Percentiles rank a stretch among this genome's conserved stretches.
phyloP scores from a whole-genome alignment of 2,113 vertebrate genomes.

The Eublepharis macularius region DNA sequence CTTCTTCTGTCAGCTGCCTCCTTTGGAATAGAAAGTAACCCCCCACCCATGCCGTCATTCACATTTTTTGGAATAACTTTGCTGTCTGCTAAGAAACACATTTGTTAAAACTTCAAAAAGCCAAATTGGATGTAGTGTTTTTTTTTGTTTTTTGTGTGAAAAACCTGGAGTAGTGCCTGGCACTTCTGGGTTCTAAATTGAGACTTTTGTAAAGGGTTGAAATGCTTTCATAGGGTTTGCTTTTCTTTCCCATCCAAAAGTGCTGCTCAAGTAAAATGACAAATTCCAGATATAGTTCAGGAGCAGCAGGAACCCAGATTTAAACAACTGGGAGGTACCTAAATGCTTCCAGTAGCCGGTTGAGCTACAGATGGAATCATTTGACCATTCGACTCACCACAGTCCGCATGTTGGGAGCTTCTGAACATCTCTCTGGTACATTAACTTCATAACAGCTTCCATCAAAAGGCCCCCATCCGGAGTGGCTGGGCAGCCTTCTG shows the following conservation, averaged over 20 bases:
- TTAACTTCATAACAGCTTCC: conserved; percentile 61
- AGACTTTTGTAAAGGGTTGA: conserved; percentile 6
- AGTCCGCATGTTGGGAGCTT: conserved; percentile 48
- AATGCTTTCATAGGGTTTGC: conserved; percentile 24
- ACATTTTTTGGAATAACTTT: background rate
- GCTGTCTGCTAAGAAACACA: background rate
- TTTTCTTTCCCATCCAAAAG: conserved; percentile 46
- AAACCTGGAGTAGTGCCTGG: conserved; percentile 14
- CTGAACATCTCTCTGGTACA: conserved; percentile 54
- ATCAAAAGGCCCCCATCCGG: conserved; percentile 47
- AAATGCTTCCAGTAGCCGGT: conserved; percentile 62
- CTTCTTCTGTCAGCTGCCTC: background rate
- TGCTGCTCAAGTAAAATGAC: conserved; percentile 49
- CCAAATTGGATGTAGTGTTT: background rate
- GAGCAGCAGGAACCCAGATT: conserved; percentile 60
- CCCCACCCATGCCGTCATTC: background rate
- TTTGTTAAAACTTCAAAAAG: background rate
- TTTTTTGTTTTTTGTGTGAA: background rate
- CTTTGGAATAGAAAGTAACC: background rate
- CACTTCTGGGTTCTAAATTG: conserved; percentile 32
- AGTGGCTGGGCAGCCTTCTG: conserved; percentile 38
- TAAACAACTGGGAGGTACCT: conserved; percentile 54
- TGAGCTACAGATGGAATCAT: conserved; percentile 67
- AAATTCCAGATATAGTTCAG: conserved; percentile 62
- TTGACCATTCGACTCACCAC: conserved; percentile 51